Conservation (phyloP, 2,888 invertebrate genomes). For the Atethmia centrago region DNA sequence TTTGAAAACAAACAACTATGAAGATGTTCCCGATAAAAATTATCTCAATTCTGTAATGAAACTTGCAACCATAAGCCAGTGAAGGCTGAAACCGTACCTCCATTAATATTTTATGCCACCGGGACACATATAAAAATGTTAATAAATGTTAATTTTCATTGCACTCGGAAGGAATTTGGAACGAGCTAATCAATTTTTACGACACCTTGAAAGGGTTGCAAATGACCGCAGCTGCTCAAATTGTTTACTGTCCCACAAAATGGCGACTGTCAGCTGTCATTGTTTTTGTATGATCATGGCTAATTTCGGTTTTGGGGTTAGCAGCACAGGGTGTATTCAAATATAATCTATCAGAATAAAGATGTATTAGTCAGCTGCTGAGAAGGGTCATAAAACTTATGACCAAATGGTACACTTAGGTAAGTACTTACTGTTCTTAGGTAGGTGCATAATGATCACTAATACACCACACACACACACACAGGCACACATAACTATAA, state of each 20-base stretch:
- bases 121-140: slow-evolving; percentile 51
- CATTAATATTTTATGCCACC: slow-evolving; percentile 23
- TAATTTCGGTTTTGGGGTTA: neutral
- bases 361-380: neutral
- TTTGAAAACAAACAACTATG: neutral
- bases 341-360: neutral
- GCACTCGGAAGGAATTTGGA: slow-evolving; percentile 57
- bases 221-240: slow-evolving; percentile 53
- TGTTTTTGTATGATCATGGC: slow-evolving; percentile 19
- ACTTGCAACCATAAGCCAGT: neutral
- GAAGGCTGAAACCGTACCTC: slow-evolving; percentile 2
- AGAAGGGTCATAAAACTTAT: neutral
- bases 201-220: slow-evolving; percentile 62
- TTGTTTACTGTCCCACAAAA: slow-evolving; percentile 50
- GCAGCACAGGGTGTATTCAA: neutral
- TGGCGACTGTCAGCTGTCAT: slow-evolving; percentile 35
- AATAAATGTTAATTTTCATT: slow-evolving; percentile 65
- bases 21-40: neutral
- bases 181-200: slow-evolving; percentile 62
- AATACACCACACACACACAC: neutral
- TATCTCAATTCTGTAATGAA: neutral
- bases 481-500: neutral
- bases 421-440: neutral
- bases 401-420: neutral
- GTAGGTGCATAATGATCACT: neutral